Evolutionary conservation across 2,113 vertebrate species (phyloP).

Genomic region (Tretioscincus oriximinensis): DNA sequence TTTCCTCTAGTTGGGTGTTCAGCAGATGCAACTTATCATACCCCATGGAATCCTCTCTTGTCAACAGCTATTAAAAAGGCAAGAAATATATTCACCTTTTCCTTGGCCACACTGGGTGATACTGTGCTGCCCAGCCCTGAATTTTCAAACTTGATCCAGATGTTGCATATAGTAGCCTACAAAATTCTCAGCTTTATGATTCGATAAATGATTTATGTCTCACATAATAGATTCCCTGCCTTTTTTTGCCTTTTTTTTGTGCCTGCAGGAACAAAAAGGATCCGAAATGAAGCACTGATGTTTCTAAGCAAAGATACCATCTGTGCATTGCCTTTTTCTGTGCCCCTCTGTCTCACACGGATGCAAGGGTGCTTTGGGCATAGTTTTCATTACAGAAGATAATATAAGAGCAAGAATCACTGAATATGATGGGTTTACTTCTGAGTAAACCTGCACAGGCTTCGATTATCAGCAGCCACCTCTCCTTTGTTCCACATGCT

Average conservation of each 20-base stretch:
- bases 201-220: background rate
- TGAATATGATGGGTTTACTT: background rate
- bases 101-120: too few species aligned
- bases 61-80: too few species aligned
- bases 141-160: too few species aligned
- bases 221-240: background rate
- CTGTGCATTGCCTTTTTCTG: conserved; percentile 43
- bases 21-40: too few species aligned
- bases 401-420: background rate
- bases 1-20: too few species aligned
- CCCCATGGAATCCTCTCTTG: too few species aligned
- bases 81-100: too few species aligned
- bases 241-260: background rate
- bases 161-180: background rate
- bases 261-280: background rate
- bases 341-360: background rate
- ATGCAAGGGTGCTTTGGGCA: background rate
- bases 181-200: background rate
- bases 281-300: background rate
- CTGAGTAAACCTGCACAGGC: background rate
- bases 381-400: background rate
- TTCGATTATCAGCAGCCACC: background rate
- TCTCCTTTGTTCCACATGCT: background rate
- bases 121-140: too few species aligned
- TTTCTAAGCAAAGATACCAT: conserved; percentile 65